phyloP scores from a whole-genome alignment of 2,888 invertebrate genomes.

The Drosophila lutescens region DNA sequence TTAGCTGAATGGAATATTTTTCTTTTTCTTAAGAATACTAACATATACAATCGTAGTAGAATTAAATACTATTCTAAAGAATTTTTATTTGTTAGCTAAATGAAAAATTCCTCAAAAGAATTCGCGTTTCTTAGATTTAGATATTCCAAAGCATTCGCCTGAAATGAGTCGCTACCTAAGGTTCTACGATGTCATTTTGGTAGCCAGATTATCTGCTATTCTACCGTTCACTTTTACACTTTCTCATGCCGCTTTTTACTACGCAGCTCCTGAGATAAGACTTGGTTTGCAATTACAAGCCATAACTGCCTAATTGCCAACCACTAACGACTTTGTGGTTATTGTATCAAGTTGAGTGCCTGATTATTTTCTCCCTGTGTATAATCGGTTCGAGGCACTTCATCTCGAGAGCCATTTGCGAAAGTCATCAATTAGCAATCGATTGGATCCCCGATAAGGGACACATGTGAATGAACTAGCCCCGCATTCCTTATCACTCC shows the following conservation, averaged over 20 bases:
- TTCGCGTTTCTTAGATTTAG: too few species aligned
- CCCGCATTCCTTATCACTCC: neutral
- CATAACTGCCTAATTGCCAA: neutral
- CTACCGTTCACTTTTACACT: neutral
- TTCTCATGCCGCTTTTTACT: neutral
- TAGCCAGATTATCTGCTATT: too few species aligned
- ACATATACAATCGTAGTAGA: too few species aligned
- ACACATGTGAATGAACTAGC: slow-evolving; percentile 28
- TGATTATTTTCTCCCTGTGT: slow-evolving; percentile 1
- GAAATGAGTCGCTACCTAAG: too few species aligned
- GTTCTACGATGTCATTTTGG: too few species aligned
- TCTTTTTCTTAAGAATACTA: too few species aligned
- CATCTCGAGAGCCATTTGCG: slow-evolving; percentile 15
- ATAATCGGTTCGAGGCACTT: slow-evolving; percentile 24
- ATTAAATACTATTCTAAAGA: too few species aligned
- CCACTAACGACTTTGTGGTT: neutral
- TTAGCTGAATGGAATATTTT: too few species aligned
- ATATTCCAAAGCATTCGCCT: too few species aligned
- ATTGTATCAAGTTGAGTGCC: neutral
- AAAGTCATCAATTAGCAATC: slow-evolving; percentile 29
- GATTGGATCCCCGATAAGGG: slow-evolving; percentile 13
- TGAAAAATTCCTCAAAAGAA: too few species aligned
- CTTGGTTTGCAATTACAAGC: neutral
- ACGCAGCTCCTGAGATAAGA: neutral
- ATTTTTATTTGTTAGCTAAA: neutral